Evolutionary conservation across 2,888 invertebrate genomes (phyloP).

Genomic region (Drosophila borealis): DNA sequence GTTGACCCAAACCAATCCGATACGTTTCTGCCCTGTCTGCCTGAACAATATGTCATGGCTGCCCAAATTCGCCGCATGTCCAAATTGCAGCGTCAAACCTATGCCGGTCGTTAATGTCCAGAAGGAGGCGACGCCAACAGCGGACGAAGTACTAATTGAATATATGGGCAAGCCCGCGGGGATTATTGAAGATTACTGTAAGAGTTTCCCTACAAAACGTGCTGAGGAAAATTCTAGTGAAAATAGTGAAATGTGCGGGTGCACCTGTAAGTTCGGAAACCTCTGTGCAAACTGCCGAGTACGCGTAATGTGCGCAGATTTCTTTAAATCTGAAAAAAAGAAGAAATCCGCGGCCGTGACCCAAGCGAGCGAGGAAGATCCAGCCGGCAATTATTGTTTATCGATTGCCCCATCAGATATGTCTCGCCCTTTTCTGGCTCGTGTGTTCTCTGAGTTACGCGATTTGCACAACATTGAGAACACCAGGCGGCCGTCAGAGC

Average conservation of each 20-base stretch:
- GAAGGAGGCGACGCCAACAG: conserved; percentile 69
- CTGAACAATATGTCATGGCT: conserved; percentile 82
- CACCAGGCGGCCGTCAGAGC: conserved; percentile 36
- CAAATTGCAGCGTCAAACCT: conserved; percentile 81
- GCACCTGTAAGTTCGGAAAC: conserved; percentile 71
- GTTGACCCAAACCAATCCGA: conserved; percentile 51
- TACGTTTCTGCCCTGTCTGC: conserved; percentile 81
- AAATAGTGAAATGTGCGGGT: conserved; percentile 21
- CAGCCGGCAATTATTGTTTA: conserved; percentile 63
- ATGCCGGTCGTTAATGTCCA: conserved; percentile 62
- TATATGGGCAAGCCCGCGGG: conserved; percentile 68
- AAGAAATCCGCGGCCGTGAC: conserved; percentile 41
- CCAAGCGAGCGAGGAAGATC: conserved; percentile 40
- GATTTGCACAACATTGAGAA: conserved; percentile 74
- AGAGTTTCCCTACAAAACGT: not conserved
- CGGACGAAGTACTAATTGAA: conserved; percentile 76
- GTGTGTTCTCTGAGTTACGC: conserved; percentile 77
- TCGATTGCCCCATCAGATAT: conserved; percentile 44
- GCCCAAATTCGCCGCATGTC: conserved; percentile 85
- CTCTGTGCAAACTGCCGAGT: conserved; percentile 78
- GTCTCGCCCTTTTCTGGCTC: conserved; percentile 75
- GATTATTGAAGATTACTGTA: conserved; percentile 2
- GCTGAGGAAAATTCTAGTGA: not conserved
- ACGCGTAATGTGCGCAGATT: conserved; percentile 67
- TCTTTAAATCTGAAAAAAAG: conserved; percentile 28